These are phyloP conservation scores for Drosophila stalkeri DNA, from an alignment of 2,888 invertebrate species.

Conservation along the genomic window DNA sequence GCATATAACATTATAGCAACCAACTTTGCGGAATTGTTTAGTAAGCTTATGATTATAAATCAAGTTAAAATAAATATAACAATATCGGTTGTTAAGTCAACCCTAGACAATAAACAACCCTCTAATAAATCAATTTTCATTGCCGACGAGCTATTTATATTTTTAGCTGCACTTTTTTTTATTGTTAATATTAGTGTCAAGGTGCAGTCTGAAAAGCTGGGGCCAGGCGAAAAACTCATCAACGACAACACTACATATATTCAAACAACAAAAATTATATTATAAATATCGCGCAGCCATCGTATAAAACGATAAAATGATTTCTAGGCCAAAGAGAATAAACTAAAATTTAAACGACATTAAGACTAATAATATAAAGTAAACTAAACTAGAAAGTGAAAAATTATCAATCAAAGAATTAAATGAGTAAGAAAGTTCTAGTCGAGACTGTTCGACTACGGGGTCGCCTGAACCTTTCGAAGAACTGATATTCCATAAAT, in stretches of 20 bases:
- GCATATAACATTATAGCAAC: background rate
- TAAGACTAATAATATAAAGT: too few relatives aligned
- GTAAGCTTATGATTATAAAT: background rate
- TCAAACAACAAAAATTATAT: background rate
- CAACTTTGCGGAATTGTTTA: background rate
- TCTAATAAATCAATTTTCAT: constrained; percentile 57
- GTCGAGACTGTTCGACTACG: too few relatives aligned
- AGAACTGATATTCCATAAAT: too few relatives aligned
- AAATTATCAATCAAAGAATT: too few relatives aligned
- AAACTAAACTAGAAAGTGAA: too few relatives aligned
- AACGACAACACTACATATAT: constrained; percentile 22
- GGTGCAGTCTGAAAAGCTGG: constrained; percentile 64
- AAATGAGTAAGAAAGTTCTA: too few relatives aligned
- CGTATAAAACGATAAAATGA: background rate
- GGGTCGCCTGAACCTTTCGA: too few relatives aligned
- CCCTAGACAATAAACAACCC: constrained; percentile 18
- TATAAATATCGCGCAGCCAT: constrained; percentile 39
- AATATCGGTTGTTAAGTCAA: background rate
- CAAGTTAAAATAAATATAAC: constrained; percentile 27
- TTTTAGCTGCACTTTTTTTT: constrained; percentile 64
- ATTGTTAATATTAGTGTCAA: constrained; percentile 75
- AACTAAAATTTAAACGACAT: too few relatives aligned
- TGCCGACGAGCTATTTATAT: constrained; percentile 67
- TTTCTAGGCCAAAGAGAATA: too few relatives aligned
- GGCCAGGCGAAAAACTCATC: constrained; percentile 37